Percentiles rank a stretch among this genome's conserved stretches.
phyloP scores from a whole-genome alignment of 2,797 vertebrate species.

The Euthynnus affinis region DNA sequence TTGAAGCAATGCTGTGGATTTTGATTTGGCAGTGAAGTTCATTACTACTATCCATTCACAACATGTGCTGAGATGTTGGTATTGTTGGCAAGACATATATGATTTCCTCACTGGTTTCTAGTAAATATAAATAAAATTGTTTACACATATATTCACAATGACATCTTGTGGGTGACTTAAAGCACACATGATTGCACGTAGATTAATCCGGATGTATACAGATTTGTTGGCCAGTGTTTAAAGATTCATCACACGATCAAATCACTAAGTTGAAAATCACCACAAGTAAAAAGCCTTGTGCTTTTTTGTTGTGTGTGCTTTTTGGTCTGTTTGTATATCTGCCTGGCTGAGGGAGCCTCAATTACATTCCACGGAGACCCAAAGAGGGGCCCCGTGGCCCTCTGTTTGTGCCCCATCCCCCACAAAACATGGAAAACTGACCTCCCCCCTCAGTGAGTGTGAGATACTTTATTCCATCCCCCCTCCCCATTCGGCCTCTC shows the following conservation, averaged over 20 bases:
- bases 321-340: slow-evolving; percentile 48
- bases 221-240: neutral
- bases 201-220: neutral
- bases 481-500: slow-evolving; percentile 66
- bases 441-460: slow-evolving; percentile 81
- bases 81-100: neutral
- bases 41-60: slow-evolving; percentile 31
- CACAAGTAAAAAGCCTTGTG: neutral
- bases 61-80: neutral
- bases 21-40: slow-evolving; percentile 38
- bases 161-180: neutral
- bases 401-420: slow-evolving; percentile 87
- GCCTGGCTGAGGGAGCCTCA: slow-evolving; percentile 63
- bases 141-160: neutral
- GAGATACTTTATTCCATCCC: slow-evolving; percentile 84
- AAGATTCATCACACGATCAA: neutral
- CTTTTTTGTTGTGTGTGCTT: slow-evolving; percentile 25
- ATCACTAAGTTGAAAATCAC: neutral
- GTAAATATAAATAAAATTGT: neutral
- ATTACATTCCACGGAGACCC: slow-evolving; percentile 82
- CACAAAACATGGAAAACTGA: slow-evolving; percentile 83
- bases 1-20: neutral
- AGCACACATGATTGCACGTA: neutral
- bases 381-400: slow-evolving; percentile 81
- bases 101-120: neutral